Evolutionary conservation across 2,888 invertebrate species (phyloP).

Genomic region (Drosophila mulleri): DNA sequence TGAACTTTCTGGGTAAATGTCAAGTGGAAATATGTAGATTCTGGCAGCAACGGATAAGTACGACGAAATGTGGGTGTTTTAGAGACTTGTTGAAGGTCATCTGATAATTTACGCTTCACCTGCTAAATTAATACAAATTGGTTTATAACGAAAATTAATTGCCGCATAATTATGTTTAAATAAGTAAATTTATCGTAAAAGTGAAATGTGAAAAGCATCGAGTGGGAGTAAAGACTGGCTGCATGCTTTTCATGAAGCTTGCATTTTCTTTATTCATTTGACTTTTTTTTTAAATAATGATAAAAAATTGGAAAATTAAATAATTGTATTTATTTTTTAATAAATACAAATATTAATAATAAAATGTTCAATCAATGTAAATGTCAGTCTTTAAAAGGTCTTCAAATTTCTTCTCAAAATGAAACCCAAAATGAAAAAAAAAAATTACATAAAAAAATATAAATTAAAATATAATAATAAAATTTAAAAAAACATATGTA

Average conservation of each 20-base stretch:
- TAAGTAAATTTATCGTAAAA: not conserved
- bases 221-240: not conserved
- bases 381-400: no score
- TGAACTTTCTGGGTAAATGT: slow-evolving; percentile 49
- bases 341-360: no score
- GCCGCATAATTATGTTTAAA: not conserved
- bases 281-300: no score
- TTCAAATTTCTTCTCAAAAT: no score
- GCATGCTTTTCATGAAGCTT: not conserved
- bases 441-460: no score
- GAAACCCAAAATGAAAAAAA: no score
- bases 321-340: no score
- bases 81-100: not conserved
- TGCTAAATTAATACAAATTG: not conserved
- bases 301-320: no score
- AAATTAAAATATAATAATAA: no score
- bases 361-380: no score
- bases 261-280: not conserved
- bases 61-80: not conserved
- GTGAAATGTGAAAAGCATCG: not conserved
- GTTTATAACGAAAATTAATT: not conserved
- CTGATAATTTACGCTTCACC: slow-evolving; percentile 1
- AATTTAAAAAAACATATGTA: no score
- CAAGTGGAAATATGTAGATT: slow-evolving; percentile 14
- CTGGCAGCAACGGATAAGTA: slow-evolving; percentile 12